Conservation (phyloP, 2,113 vertebrate species). For the Perccottus glenii region DNA sequence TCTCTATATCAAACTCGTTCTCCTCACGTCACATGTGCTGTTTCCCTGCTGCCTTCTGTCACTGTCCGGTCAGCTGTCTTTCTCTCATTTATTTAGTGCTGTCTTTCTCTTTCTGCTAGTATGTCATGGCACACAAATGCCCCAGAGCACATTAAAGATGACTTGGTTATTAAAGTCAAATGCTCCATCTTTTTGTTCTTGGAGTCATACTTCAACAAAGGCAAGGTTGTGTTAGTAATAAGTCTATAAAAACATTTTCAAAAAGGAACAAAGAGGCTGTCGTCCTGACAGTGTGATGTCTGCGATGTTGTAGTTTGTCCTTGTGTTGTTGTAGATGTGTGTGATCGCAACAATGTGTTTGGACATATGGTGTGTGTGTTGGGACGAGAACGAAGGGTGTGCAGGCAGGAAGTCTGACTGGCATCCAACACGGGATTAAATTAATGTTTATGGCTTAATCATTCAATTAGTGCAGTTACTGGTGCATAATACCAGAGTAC, state of each 20-base stretch:
- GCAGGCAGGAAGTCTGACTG: not conserved
- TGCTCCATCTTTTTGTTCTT: not conserved
- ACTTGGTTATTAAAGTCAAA: constrained; percentile 20
- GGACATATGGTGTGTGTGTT: constrained; percentile 32
- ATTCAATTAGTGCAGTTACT: constrained; percentile 19
- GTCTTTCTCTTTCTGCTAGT: constrained; percentile 27
- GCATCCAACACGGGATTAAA: constrained; percentile 19
- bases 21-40: constrained; percentile 2
- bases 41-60: constrained; percentile 20
- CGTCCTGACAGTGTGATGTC: constrained; percentile 2
- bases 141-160: constrained; percentile 28
- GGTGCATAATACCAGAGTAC: constrained; percentile 7
- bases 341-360: constrained; percentile 29
- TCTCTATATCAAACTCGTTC: constrained; percentile 15
- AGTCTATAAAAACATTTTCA: not conserved
- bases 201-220: not conserved
- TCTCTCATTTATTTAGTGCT: constrained; percentile 40
- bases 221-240: not conserved
- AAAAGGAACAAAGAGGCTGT: no score
- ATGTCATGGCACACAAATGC: constrained; percentile 7
- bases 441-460: constrained; percentile 36
- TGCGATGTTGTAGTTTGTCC: constrained; percentile 6
- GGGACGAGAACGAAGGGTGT: not conserved
- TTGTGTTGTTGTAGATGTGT: constrained; percentile 18
- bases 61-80: constrained; percentile 32